Evolutionary conservation across 2,797 vertebrate genomes (phyloP), one percentile per base, ranked within the genome.

Genomic region (Bufotes viridis): DNA sequence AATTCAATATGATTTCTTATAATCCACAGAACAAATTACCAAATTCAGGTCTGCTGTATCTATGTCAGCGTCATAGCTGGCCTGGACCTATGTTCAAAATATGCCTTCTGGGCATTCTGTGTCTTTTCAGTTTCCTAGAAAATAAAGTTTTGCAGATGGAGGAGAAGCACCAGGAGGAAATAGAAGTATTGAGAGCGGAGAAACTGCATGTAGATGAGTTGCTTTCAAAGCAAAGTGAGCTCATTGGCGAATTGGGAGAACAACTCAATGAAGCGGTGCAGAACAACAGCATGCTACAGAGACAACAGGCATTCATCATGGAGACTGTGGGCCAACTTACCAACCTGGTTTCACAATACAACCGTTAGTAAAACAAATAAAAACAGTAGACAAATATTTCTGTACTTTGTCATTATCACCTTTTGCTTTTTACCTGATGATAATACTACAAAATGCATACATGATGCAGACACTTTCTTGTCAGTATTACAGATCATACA

Each of bases 251-350:
- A 90, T 93, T 97, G 57, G 95, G 96, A 91, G 94, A 92, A 14
- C 94, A 96, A 78, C 93, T 97, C 88, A 94, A 91, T 79, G 91
- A 92, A 88, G 95, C 96, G 82, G 93, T 90, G 17, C 91, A 91
- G 78, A 96, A 96, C 94, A 96, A 95, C 92, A 95, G 93, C 60
- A 63, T 91, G 78, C 91, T 96, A 8, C 95, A 97, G 91, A 93
- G 89, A 42, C 96, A 96, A 91, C 96, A 96, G 90, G 91, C 93
- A 1, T 82, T 89, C 20, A 94, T 96, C 90, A 92, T 93, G 1
- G 94, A 95, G 87, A 95, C 94, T 0, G 93, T 97, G 17, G 94
- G 95, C 85, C 94, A 93, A 90, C 94, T 97, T 61, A 92, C 95
- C 81, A 92, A 93, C n/a, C 90, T 93, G 93, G 94, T 94, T 87